A percentile compares a stretch with the other conserved stretches of the same genome.
Conservation (phyloP, 2,888 invertebrate species). For the Augiades crinisus region DNA sequence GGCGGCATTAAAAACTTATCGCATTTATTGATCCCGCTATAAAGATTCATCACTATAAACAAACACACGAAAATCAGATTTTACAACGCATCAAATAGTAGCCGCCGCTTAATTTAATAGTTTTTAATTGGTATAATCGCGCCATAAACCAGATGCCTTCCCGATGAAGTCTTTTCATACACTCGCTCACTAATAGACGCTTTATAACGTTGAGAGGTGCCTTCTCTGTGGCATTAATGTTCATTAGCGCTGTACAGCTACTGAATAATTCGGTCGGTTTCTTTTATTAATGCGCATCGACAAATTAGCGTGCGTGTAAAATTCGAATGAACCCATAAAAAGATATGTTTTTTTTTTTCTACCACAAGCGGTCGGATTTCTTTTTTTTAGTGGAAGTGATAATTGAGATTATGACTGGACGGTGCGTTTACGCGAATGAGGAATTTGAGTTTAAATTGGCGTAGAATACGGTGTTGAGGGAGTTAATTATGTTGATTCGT, state of each 20-base stretch:
- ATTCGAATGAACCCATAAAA: conserved; percentile 73
- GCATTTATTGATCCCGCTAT: conserved; percentile 48
- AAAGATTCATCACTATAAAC: conserved; percentile 76
- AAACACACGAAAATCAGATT: conserved; percentile 62
- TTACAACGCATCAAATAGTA: conserved; percentile 72
- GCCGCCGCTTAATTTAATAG: conserved; percentile 74
- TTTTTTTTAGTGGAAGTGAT: conserved; percentile 73
- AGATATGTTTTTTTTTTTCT: conserved; percentile 62
- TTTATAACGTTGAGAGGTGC: conserved; percentile 51
- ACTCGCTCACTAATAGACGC: conserved; percentile 60
- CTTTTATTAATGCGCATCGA: conserved; percentile 73
- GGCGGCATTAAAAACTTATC: conserved; percentile 21
- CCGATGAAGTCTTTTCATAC: conserved; percentile 68
- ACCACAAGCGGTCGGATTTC: conserved; percentile 50
- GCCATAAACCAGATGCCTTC: conserved; percentile 70
- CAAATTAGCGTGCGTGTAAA: conserved; percentile 80
- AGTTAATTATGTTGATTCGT: conserved; percentile 33
- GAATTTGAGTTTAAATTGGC: conserved; percentile 67
- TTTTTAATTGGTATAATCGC: conserved; percentile 78
- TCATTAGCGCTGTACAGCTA: conserved; percentile 75
- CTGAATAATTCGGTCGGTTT: conserved; percentile 75
- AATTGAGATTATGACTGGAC: conserved; percentile 77
- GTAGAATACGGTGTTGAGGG: conserved; percentile 36
- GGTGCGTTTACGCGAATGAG: conserved; percentile 44
- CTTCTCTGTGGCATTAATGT: conserved; percentile 70